These are phyloP conservation scores for Myotis lucifugus DNA, from an alignment of 2,113 vertebrate species.

Conservation along the genomic window DNA sequence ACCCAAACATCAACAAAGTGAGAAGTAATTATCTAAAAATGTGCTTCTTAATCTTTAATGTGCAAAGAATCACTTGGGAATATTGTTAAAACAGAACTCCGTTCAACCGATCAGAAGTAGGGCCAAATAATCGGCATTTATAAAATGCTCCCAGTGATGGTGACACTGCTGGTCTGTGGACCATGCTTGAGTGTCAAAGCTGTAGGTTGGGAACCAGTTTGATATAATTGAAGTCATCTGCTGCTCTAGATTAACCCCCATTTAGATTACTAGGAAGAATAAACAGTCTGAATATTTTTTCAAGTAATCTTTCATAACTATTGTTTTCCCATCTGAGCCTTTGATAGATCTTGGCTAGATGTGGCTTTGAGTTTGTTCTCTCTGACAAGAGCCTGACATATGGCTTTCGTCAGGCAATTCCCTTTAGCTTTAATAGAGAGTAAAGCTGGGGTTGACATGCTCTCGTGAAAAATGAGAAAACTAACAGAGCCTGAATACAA, in stretches of 20 bases:
- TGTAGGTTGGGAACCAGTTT: neutral
- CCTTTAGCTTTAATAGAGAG: slow-evolving; percentile 55
- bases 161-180: neutral
- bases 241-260: neutral
- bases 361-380: slow-evolving; percentile 50
- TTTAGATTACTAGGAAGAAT: neutral
- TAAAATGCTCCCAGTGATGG: neutral
- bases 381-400: slow-evolving; percentile 41
- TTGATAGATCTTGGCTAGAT: slow-evolving; percentile 30
- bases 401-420: slow-evolving; percentile 65
- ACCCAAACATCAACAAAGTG: neutral
- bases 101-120: neutral
- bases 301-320: neutral
- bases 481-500: slow-evolving; percentile 51
- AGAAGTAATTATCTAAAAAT: neutral
- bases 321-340: slow-evolving; percentile 22
- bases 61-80: neutral
- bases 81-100: neutral
- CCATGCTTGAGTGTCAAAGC: neutral
- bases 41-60: neutral
- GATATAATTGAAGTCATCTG: neutral
- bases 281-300: neutral
- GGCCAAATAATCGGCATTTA: neutral
- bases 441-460: slow-evolving; percentile 42
- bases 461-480: slow-evolving; percentile 68